Conservation (phyloP, 1,140 invertebrate species). For the Megalopta genalis region DNA sequence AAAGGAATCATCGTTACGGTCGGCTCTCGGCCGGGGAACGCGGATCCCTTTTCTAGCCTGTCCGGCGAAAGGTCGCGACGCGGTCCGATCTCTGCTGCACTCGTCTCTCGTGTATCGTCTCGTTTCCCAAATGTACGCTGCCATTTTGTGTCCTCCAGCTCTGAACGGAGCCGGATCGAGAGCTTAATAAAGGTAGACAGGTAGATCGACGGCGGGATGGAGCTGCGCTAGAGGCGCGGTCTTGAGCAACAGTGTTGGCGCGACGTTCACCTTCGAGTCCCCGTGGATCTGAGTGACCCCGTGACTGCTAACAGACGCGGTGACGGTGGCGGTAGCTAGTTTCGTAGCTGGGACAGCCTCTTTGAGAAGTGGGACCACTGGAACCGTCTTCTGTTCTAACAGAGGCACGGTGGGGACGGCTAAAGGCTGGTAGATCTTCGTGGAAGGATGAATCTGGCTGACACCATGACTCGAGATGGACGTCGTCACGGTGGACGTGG, state of each 20-base stretch:
- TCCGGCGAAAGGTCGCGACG: not conserved
- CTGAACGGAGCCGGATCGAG: not conserved
- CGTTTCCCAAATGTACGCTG: not conserved
- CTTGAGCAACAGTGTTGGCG: not conserved
- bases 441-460: not conserved
- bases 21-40: not conserved
- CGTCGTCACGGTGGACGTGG: not conserved
- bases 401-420: not conserved
- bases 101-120: not conserved
- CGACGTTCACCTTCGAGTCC: constrained; percentile 13
- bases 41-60: not conserved
- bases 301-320: constrained; percentile 39
- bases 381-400: not conserved
- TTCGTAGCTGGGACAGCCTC: not conserved
- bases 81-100: not conserved
- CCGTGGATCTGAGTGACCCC: constrained; percentile 44
- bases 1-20: not conserved
- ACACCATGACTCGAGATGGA: not conserved
- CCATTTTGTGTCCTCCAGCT: not conserved
- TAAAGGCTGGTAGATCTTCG: not conserved
- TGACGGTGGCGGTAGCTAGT: not conserved
- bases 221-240: constrained; percentile 16
- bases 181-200: not conserved
- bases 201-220: not conserved
- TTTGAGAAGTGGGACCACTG: not conserved